phyloP scores from a whole-genome alignment of 2,888 invertebrate species.

The Drosophila melanocephala region DNA sequence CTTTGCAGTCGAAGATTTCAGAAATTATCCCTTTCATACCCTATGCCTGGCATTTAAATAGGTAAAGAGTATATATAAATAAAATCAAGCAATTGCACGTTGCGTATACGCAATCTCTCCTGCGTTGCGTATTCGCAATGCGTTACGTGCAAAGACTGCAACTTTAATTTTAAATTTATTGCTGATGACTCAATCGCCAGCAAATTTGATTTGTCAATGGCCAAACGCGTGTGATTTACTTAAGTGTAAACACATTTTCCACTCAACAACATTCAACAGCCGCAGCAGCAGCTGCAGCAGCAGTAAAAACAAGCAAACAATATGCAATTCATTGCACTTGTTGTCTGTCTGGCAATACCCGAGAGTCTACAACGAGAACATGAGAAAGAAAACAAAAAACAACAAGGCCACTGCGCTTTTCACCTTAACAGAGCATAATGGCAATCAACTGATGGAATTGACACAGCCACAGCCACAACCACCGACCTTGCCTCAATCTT shows the following conservation, averaged over 20 bases:
- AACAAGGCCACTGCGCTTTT: slow-evolving; percentile 60
- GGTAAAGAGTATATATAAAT: background rate
- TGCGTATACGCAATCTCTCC: slow-evolving; percentile 14
- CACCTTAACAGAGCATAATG: slow-evolving; percentile 76
- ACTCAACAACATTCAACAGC: slow-evolving; percentile 42
- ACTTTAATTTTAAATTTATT: background rate
- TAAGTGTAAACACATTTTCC: slow-evolving; percentile 76
- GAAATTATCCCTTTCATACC: background rate
- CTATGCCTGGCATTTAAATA: background rate
- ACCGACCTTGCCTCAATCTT: slow-evolving; percentile 1
- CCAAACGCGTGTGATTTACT: slow-evolving; percentile 67
- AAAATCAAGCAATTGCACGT: background rate
- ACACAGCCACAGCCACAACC: slow-evolving; percentile 45
- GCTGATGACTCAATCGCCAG: slow-evolving; percentile 2
- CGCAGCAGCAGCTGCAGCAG: background rate
- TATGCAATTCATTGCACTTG: slow-evolving; percentile 55
- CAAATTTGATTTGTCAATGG: slow-evolving; percentile 59
- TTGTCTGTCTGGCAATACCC: slow-evolving; percentile 14
- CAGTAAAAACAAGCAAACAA: slow-evolving; percentile 39
- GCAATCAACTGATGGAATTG: slow-evolving; percentile 77
- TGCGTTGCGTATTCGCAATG: slow-evolving; percentile 34
- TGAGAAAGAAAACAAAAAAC: slow-evolving; percentile 5
- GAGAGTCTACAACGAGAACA: slow-evolving; percentile 12
- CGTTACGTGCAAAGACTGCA: slow-evolving; percentile 56
- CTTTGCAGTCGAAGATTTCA: background rate